Evolutionary conservation across 2,113 vertebrate genomes (phyloP).

Genomic region (Anguilla rostrata): DNA sequence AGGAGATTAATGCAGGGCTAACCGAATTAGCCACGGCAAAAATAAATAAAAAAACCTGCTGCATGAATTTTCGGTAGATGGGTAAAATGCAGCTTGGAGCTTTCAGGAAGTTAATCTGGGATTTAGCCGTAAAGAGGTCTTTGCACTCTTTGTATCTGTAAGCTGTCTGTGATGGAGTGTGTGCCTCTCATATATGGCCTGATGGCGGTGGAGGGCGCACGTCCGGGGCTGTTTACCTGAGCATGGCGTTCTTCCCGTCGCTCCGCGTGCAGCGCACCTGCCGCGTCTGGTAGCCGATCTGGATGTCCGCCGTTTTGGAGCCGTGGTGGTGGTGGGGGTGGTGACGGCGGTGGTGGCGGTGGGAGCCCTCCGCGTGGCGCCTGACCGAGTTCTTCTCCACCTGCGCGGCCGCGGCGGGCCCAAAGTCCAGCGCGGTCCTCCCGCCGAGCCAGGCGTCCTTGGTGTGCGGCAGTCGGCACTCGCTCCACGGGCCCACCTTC

Average conservation of each 20-base stretch:
- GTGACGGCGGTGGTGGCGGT: slow-evolving; percentile 31
- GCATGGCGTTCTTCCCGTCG: slow-evolving; percentile 66
- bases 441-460: slow-evolving; percentile 48
- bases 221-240: slow-evolving; percentile 67
- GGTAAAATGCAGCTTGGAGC: neutral
- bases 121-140: neutral
- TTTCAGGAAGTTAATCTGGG: neutral
- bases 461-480: slow-evolving; percentile 65
- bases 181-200: neutral
- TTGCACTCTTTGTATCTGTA: neutral
- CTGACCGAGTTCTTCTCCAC: slow-evolving; percentile 50
- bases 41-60: neutral
- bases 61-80: neutral
- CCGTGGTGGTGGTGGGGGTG: slow-evolving; percentile 31
- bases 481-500: slow-evolving; percentile 75
- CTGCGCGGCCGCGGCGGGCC: slow-evolving; percentile 46
- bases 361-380: slow-evolving; percentile 43
- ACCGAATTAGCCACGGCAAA: neutral
- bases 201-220: no score
- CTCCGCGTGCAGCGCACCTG: slow-evolving; percentile 75
- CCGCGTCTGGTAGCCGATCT: slow-evolving; percentile 77
- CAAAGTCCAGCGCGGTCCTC: slow-evolving; percentile 65
- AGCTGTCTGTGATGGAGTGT: neutral
- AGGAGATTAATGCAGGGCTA: slow-evolving; percentile 13
- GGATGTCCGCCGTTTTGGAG: slow-evolving; percentile 52